A percentile compares a stretch with the other conserved stretches of the same genome.
Conservation (phyloP, 2,113 vertebrate species). For the Tamias sibiricus region DNA sequence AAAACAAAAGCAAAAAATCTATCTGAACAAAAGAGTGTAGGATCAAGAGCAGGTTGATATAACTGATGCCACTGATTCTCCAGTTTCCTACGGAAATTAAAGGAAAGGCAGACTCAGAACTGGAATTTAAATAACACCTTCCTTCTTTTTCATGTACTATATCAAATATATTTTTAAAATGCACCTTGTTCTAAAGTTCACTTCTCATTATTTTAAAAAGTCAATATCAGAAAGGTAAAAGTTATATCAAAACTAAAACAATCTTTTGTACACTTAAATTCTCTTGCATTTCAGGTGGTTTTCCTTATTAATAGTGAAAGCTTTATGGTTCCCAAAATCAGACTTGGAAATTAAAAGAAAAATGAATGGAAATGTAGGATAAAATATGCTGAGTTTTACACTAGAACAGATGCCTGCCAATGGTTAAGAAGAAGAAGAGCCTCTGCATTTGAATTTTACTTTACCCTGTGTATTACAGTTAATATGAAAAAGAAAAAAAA, state of each 20-base stretch:
- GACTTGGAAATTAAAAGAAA: neutral
- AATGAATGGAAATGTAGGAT: neutral
- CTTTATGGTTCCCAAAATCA: neutral
- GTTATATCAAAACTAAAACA: neutral
- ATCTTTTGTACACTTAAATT: neutral
- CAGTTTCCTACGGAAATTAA: neutral
- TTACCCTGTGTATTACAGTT: slow-evolving; percentile 20
- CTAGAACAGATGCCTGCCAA: neutral
- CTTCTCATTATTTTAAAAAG: neutral
- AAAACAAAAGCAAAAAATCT: neutral
- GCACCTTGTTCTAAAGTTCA: neutral
- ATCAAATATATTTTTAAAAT: neutral
- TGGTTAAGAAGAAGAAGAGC: neutral
- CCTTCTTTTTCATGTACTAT: neutral
- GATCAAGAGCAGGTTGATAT: neutral
- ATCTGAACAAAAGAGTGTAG: neutral
- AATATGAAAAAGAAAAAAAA: slow-evolving; percentile 19
- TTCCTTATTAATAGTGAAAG: neutral
- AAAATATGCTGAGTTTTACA: neutral
- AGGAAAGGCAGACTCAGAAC: neutral
- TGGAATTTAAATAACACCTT: neutral
- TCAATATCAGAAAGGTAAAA: neutral
- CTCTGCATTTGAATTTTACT: neutral
- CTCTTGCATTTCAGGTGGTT: neutral
- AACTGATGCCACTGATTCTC: neutral